Conservation (phyloP, 2,888 invertebrate genomes). For the Papilio elwesi region DNA sequence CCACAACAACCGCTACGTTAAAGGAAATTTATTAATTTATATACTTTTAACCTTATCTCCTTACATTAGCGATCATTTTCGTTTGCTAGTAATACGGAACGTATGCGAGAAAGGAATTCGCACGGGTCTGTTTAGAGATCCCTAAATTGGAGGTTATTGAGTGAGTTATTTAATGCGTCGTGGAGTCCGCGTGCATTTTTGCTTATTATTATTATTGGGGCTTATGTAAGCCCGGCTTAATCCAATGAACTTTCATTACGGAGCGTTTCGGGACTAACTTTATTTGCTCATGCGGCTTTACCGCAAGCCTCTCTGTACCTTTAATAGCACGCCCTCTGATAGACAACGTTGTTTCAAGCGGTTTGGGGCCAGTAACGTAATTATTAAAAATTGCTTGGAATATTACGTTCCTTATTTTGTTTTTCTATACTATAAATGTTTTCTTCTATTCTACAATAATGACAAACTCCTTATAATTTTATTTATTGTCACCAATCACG, state of each 20-base stretch:
- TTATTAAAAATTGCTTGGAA: slow-evolving; percentile 82
- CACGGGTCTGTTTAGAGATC: slow-evolving; percentile 52
- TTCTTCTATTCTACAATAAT: background rate
- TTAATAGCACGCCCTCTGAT: slow-evolving; percentile 73
- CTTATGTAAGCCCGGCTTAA: slow-evolving; percentile 72
- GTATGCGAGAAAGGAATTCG: slow-evolving; percentile 57
- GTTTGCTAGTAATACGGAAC: slow-evolving; percentile 50
- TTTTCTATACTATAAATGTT: background rate
- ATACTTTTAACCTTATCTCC: slow-evolving; percentile 45
- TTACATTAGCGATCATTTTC: slow-evolving; percentile 46
- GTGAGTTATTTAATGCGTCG: slow-evolving; percentile 79
- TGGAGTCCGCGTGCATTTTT: slow-evolving; percentile 79
- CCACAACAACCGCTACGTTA: slow-evolving; percentile 48
- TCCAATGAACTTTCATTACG: slow-evolving; percentile 82
- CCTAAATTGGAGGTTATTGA: slow-evolving; percentile 78
- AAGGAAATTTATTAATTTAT: background rate
- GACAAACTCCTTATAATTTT: background rate
- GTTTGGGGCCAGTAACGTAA: slow-evolving; percentile 67
- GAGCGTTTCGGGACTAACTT: slow-evolving; percentile 74
- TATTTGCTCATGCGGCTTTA: slow-evolving; percentile 76
- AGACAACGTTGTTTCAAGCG: slow-evolving; percentile 62
- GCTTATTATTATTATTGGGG: slow-evolving; percentile 80
- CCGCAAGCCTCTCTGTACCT: slow-evolving; percentile 70
- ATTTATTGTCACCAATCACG: background rate
- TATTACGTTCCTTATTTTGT: slow-evolving; percentile 51